Percentiles rank a stretch among this genome's conserved stretches.
These are phyloP conservation scores for Hartigia nigra DNA, from an alignment of 2,888 invertebrate species.

Conservation along the genomic window DNA sequence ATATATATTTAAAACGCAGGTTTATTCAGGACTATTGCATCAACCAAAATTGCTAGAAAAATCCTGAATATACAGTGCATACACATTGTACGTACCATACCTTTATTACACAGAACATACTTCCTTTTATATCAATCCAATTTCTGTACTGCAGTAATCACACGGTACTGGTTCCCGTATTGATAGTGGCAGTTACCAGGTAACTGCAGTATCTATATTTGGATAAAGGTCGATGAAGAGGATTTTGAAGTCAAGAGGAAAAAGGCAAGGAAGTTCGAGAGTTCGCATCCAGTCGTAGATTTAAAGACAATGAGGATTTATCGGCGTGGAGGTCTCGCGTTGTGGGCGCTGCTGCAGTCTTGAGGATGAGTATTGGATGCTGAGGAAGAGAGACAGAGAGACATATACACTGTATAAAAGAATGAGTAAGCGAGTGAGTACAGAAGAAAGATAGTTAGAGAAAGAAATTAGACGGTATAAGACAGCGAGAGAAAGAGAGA, in stretches of 20 bases:
- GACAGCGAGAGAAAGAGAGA: not conserved
- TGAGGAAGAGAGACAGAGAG: not conserved
- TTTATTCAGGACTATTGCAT: not conserved
- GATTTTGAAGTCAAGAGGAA: not conserved
- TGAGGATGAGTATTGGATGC: not conserved
- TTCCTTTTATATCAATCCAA: not conserved
- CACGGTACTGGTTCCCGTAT: not conserved
- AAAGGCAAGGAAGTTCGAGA: conserved; percentile 5
- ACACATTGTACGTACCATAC: not conserved
- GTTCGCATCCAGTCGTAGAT: not conserved
- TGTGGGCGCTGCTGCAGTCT: not conserved
- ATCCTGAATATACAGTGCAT: not conserved
- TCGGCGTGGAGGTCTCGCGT: not conserved
- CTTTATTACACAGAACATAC: not conserved
- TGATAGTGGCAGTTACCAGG: not conserved
- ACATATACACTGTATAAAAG: not conserved
- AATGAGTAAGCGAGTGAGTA: not conserved
- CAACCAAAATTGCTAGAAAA: not conserved
- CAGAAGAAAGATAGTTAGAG: not conserved
- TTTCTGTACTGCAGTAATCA: not conserved
- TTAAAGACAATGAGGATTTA: conserved; percentile 8
- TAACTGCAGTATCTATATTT: not conserved
- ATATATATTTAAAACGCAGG: not conserved
- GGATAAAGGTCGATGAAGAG: not conserved
- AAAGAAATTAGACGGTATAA: not conserved